Conservation (phyloP, 2,888 invertebrate genomes). For the Plebejus argus region DNA sequence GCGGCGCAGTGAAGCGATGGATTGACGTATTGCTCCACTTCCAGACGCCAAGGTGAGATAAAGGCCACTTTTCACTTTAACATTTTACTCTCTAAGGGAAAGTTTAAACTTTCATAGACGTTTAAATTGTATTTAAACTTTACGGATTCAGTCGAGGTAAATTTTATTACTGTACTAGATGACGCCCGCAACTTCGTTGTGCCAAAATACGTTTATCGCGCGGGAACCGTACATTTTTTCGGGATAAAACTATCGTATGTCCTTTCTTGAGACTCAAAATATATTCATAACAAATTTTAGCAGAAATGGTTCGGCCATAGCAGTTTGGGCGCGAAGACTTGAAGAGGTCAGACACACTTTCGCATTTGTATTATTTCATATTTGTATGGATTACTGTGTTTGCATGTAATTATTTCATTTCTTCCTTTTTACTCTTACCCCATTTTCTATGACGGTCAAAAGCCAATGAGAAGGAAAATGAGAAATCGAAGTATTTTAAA, state of each 20-base stretch:
- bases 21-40: slow-evolving; percentile 10
- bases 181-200: too few species aligned
- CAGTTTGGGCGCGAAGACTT: too few species aligned
- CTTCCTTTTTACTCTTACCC: not conserved
- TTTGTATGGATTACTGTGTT: too few species aligned
- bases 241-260: too few species aligned
- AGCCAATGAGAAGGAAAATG: not conserved
- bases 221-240: too few species aligned
- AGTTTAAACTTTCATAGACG: not conserved
- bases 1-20: slow-evolving; percentile 19
- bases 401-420: too few species aligned
- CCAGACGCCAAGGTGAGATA: not conserved
- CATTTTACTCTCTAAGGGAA: slow-evolving; percentile 2
- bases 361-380: too few species aligned
- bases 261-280: too few species aligned
- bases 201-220: too few species aligned
- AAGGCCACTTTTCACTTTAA: not conserved
- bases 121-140: not conserved
- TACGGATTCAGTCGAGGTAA: not conserved
- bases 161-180: not conserved
- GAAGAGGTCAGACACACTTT: too few species aligned
- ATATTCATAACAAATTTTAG: too few species aligned
- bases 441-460: not conserved
- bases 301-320: too few species aligned
- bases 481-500: not conserved